Percentiles rank a stretch among this genome's conserved stretches.
Conservation (phyloP, 2,888 invertebrate genomes). For the Protophormia terraenovae region DNA sequence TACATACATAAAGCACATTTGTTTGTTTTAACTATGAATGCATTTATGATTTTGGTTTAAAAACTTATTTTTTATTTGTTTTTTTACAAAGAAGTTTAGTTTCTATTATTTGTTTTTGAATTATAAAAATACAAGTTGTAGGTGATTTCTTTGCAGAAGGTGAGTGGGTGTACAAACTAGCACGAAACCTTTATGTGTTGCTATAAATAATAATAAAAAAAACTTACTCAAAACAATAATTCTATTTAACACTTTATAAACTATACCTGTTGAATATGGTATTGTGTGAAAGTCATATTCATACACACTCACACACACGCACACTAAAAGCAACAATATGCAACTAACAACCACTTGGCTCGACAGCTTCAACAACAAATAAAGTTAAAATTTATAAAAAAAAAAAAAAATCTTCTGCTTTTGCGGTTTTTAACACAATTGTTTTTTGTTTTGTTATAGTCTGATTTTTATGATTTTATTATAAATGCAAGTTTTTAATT, state of each 20-base stretch:
- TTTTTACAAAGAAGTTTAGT: constrained; percentile 29
- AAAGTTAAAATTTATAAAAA: constrained; percentile 13
- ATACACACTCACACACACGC: constrained; percentile 30
- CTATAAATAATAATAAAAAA: no score
- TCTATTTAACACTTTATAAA: constrained; percentile 52
- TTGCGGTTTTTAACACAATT: constrained; percentile 4
- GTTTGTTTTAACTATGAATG: constrained; percentile 28
- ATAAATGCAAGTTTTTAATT: constrained; percentile 27
- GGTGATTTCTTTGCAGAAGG: no score
- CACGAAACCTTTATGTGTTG: no score
- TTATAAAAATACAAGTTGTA: no score
- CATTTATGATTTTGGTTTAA: constrained; percentile 60
- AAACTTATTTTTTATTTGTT: constrained; percentile 33
- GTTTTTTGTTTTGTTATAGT: constrained; percentile 26
- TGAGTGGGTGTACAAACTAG: no score
- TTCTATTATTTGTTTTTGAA: background rate
- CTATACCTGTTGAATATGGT: constrained; percentile 55
- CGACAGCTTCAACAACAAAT: constrained; percentile 47
- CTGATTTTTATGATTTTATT: constrained; percentile 52
- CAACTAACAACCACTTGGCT: constrained; percentile 41
- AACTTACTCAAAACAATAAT: constrained; percentile 57
- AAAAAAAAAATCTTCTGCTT: background rate
- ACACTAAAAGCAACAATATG: background rate
- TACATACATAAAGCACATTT: constrained; percentile 5
- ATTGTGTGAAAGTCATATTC: constrained; percentile 40